These are phyloP conservation scores for Casuarius casuarius DNA, from an alignment of 2,113 vertebrate genomes.

Conservation along the genomic window DNA sequence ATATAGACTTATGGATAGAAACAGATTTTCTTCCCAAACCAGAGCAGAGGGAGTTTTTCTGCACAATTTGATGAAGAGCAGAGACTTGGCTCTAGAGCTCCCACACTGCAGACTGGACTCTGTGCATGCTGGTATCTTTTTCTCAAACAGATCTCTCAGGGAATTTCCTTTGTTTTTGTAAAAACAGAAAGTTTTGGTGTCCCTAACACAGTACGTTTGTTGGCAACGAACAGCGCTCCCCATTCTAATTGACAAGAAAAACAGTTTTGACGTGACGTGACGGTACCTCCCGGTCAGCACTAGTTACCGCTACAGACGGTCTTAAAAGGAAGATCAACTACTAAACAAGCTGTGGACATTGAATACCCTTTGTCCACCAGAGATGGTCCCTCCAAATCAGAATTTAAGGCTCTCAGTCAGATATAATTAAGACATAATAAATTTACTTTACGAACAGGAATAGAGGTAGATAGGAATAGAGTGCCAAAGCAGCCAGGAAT, in stretches of 20 bases:
- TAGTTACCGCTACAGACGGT: not conserved
- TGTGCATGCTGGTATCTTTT: not conserved
- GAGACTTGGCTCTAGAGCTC: not conserved
- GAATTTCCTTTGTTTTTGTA: not conserved
- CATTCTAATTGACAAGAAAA: not conserved
- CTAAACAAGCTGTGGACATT: not conserved
- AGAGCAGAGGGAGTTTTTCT: not conserved
- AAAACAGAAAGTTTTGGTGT: slow-evolving; percentile 1
- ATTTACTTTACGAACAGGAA: not conserved
- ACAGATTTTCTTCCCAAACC: not conserved
- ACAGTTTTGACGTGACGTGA: not conserved
- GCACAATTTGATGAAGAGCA: not conserved
- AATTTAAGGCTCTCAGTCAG: not conserved
- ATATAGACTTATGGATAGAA: not conserved
- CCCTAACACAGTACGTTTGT: not conserved
- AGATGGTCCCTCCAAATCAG: not conserved
- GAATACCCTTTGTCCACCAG: not conserved
- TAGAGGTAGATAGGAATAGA: not conserved
- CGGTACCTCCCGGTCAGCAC: not conserved
- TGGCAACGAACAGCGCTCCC: not conserved
- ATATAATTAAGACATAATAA: not conserved
- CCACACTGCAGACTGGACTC: not conserved
- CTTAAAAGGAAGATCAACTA: not conserved
- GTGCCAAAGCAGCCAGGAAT: not conserved
- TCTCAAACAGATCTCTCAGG: not conserved